Evolutionary conservation across 2,113 vertebrate species (phyloP), one percentile per base, ranked within the genome.

Genomic region (Motacilla tschutschensis): DNA sequence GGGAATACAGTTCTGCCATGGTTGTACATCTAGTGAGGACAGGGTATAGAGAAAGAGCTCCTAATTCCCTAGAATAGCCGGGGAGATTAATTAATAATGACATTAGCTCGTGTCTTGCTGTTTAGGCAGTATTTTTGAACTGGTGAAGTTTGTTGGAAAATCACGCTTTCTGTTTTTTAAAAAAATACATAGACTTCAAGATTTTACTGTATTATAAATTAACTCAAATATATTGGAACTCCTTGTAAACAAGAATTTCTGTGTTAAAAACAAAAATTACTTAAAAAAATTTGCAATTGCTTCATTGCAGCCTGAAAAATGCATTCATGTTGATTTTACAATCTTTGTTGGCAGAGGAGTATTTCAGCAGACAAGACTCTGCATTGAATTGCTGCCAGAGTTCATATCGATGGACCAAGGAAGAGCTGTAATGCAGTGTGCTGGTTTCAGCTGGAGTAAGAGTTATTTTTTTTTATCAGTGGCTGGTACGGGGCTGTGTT

Each of bases 331-430:
- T 66, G 26, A 9, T 63, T 89, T 79, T 84, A 20, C 14, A 44
- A 47, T 71, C 15, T 18, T 55, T 75, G 29, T 33, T 53, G n/a
- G 8, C 31, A 70, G 16, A 44, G 19, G 7, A 66, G 33, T 55
- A 40, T 67, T 33, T 53, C 33, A 33, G 33, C 33, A 33, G 55
- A 40, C 21, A 71, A 38, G 26, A 43, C 4, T 28, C 33, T 76
- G 16, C 33, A 4, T 1, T 46, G 38, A 66, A 20, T n/a, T 76
- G 4, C 5, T 81, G 58, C 21, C 14, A 43, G 66, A 64, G 14
- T 48, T 76, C 3, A 0, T 31, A 29, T 11, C 0, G 5, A 10
- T 1, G 0, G 11, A 57, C 40, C 19, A 57, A 50, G 36, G 24
- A 55, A 58, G 14, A 1, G 0, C 17, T 59, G 28, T 10, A 63